Evolutionary conservation across 2,797 vertebrate species (phyloP), one percentile per base, ranked within the genome.

Genomic region (Aphelocoma californica): DNA sequence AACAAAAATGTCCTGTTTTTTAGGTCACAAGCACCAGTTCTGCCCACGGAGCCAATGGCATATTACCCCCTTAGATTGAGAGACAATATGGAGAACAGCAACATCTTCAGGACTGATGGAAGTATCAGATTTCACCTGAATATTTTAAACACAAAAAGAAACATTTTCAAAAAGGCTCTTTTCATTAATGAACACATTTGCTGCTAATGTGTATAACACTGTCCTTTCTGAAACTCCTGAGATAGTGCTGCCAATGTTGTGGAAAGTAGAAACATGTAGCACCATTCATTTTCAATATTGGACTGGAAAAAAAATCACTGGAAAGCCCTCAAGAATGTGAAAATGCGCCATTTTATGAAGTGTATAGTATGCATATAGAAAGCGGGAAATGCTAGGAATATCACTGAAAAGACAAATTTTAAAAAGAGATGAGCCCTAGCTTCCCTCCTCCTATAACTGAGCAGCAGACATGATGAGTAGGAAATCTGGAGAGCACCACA

Each of bases 251-350:
- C 73, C 73, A 60, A 6, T 73, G 60, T n/a, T 50, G 29, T 70
- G 60, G 67, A 87, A 94, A 92, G 47, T 6, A 64, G 45, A 73
- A 88, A 57, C 36, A 54, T 17, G 12, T 56, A 92, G 64, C 13
- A 1, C 38, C 47, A 61, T 82, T 91, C 16, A 85, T 95, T 87
- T 93, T 87, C 78, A 92, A 36, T 61, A 77, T 29, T 56, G 60
- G 40, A 67, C 18, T 31, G 15, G 24, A 3, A 40, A 81, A 92
- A 84, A 71, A 53, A 36, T 67, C 60, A 62, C 64, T 64, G 48
- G 34, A 94, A 93, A 73, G 60, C 26, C 48, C 38, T 93, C 44
- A 81, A 88, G 48, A 81, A 92, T 71, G 62, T 84, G 70, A 90
- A 92, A 75, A 88, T 42, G 38, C 57, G 12, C 36, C 34, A 20